Percentiles rank a stretch among this genome's conserved stretches.
Evolutionary conservation across 2,113 vertebrate species (phyloP).

Genomic region (Hyla sarda): DNA sequence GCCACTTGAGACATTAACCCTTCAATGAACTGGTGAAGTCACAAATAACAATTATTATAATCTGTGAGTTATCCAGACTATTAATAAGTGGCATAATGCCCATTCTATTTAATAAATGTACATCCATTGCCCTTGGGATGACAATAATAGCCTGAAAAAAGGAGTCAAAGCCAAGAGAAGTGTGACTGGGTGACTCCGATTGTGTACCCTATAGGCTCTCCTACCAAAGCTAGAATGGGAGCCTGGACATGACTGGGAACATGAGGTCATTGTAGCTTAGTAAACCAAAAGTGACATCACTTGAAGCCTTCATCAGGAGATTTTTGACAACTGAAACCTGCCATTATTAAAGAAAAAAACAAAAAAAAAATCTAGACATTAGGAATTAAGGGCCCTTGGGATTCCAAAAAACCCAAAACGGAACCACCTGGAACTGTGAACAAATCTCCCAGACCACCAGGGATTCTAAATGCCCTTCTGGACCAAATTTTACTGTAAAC

Average conservation of each 20-base stretch:
- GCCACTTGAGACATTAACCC: conserved; percentile 33
- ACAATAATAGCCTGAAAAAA: not conserved
- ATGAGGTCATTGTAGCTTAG: not conserved
- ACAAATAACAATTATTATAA: not conserved
- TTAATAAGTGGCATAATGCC: not conserved
- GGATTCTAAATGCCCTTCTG: no score
- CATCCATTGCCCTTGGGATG: not conserved
- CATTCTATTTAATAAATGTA: not conserved
- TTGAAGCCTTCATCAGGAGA: not conserved
- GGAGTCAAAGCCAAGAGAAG: not conserved
- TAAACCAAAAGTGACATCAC: not conserved
- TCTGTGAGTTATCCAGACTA: not conserved
- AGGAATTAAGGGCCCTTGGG: no score
- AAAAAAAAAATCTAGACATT: no score
- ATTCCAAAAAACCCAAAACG: not conserved
- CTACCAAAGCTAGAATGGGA: not conserved
- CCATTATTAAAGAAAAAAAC: no score
- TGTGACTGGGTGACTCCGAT: not conserved
- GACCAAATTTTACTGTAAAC: no score
- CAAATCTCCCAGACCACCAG: not conserved
- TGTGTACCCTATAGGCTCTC: not conserved
- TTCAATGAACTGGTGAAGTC: not conserved
- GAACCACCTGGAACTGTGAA: no score
- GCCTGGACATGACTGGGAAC: not conserved
- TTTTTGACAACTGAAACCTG: no score